Conservation (phyloP, 2,797 vertebrate genomes). For the Thamnophis elegans region DNA sequence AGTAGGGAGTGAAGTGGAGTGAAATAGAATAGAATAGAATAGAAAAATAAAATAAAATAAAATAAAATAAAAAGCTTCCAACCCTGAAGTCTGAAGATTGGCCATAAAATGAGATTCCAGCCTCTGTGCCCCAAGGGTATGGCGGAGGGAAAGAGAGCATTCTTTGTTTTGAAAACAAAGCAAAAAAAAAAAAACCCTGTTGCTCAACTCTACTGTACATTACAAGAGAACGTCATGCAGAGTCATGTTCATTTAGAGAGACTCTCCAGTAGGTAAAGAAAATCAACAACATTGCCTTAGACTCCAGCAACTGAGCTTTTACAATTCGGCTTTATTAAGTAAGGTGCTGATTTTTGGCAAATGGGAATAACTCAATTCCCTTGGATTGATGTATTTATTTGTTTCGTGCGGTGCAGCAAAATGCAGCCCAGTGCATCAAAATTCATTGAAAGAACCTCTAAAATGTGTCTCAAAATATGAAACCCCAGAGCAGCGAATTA, state of each 20-base stretch:
- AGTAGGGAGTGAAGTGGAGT: too few relatives aligned
- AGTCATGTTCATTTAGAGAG: neutral
- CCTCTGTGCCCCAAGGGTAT: neutral
- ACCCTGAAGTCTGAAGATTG: neutral
- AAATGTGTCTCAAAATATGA: neutral
- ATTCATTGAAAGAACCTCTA: neutral
- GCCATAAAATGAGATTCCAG: neutral
- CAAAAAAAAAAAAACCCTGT: neutral
- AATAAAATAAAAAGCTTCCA: neutral
- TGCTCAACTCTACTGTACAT: neutral
- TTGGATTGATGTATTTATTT: neutral
- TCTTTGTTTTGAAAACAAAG: too few relatives aligned
- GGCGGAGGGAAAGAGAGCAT: neutral
- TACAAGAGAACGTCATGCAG: neutral
- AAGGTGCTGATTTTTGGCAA: neutral
- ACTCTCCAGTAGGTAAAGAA: neutral
- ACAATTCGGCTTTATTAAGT: neutral
- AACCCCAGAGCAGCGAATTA: neutral
- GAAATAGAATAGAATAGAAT: too few relatives aligned
- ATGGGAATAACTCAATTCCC: neutral
- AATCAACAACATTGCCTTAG: neutral
- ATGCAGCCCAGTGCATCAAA: neutral
- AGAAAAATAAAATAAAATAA: too few relatives aligned
- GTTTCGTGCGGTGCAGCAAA: neutral
- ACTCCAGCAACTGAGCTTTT: too few relatives aligned